These are phyloP conservation scores for Anas capensis DNA, from an alignment of 2,797 vertebrate genomes.

Conservation along the genomic window DNA sequence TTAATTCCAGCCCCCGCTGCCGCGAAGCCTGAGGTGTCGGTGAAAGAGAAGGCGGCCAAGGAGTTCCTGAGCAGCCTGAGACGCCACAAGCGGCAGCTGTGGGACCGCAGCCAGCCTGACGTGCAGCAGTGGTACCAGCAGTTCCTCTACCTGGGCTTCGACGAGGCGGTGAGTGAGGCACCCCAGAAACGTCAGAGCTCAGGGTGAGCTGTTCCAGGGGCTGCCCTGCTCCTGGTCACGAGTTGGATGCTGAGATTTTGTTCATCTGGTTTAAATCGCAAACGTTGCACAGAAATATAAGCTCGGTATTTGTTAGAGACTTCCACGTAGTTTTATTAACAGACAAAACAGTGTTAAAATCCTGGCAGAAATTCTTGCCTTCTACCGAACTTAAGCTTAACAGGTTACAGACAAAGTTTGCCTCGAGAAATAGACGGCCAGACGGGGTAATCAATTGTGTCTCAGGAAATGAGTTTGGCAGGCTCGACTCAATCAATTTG, in stretches of 20 bases:
- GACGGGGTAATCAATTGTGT: rapidly evolving
- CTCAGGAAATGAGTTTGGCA: background rate
- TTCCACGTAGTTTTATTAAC: background rate
- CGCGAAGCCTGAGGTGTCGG: conserved; percentile 72
- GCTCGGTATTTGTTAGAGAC: background rate
- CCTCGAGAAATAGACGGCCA: background rate
- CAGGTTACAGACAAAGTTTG: background rate
- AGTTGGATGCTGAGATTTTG: background rate
- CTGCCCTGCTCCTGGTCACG: background rate
- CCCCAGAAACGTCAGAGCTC: too few species aligned
- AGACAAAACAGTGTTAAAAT: background rate
- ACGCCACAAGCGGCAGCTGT: conserved; percentile 87
- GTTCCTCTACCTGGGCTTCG: conserved; percentile 91
- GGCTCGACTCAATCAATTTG: background rate
- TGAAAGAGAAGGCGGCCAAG: conserved; percentile 85
- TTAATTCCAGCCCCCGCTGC: conserved; percentile 74
- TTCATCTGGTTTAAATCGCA: background rate
- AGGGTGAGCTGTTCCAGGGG: background rate
- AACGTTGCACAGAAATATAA: background rate
- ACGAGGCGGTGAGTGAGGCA: conserved; percentile 86
- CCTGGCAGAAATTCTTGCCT: background rate
- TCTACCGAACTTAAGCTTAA: background rate
- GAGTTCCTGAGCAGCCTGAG: conserved; percentile 87
- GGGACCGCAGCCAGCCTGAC: conserved; percentile 89
- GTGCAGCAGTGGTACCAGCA: conserved; percentile 97